A percentile compares a stretch with the other conserved stretches of the same genome.
phyloP scores from a whole-genome alignment of 2,888 invertebrate species.

The Sarcophaga rosellei region DNA sequence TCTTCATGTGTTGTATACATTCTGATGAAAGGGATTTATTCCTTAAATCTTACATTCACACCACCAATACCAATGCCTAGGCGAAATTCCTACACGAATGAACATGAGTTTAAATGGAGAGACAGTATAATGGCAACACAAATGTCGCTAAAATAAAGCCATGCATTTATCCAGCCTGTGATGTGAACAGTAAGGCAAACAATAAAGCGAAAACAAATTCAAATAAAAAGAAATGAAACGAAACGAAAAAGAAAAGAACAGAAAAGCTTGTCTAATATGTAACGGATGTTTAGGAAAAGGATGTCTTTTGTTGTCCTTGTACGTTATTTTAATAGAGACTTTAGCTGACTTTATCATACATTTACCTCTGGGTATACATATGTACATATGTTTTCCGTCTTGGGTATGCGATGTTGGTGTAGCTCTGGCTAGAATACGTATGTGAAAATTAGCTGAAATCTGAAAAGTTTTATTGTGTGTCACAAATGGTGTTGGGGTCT shows the following conservation, averaged over 20 bases:
- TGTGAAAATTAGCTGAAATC: constrained; percentile 50
- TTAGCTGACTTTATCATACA: not conserved
- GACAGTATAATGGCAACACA: constrained; percentile 52
- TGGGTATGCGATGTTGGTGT: no score
- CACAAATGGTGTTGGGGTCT: not conserved
- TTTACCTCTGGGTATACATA: constrained; percentile 16
- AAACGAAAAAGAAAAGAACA: not conserved
- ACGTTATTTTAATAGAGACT: not conserved
- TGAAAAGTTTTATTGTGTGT: not conserved
- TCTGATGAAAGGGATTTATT: no score
- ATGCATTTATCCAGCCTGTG: constrained; percentile 17
- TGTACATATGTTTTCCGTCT: no score
- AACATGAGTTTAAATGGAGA: not conserved
- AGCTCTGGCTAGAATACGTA: not conserved
- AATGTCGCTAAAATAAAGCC: constrained; percentile 56
- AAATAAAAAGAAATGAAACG: not conserved
- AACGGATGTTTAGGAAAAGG: constrained; percentile 21
- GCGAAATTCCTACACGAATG: no score
- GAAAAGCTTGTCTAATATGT: not conserved
- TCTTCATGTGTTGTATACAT: no score
- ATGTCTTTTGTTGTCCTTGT: constrained; percentile 21
- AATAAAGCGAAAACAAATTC: not conserved
- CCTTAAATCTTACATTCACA: no score
- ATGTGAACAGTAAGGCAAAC: not conserved
- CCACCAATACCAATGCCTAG: no score